These are phyloP conservation scores for Hetaerina titia DNA, from an alignment of 2,888 invertebrate genomes.

Conservation along the genomic window DNA sequence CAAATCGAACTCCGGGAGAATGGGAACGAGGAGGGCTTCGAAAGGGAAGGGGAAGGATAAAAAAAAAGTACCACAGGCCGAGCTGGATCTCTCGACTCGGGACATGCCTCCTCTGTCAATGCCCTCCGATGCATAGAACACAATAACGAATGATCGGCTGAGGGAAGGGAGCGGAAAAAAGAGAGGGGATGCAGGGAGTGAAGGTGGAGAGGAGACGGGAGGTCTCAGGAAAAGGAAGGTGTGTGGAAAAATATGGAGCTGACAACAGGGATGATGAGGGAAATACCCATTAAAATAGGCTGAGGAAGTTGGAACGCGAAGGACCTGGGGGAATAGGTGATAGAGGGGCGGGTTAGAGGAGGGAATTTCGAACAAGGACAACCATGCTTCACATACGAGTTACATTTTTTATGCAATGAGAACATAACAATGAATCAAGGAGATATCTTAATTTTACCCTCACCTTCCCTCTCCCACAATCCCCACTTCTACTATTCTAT, in stretches of 20 bases:
- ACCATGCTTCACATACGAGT: not conserved
- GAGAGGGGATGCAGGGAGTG: not conserved
- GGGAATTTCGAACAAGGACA: not conserved
- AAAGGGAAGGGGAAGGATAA: not conserved
- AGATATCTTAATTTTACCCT: too few relatives aligned
- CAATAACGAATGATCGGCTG: slow-evolving; percentile 38
- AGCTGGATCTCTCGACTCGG: not conserved
- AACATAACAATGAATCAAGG: not conserved
- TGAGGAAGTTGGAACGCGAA: not conserved
- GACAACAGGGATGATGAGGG: not conserved
- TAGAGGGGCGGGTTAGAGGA: not conserved
- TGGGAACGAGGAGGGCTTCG: not conserved
- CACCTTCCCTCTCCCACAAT: too few relatives aligned
- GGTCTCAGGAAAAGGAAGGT: not conserved
- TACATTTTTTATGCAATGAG: not conserved
- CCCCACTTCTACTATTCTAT: too few relatives aligned
- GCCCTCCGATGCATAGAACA: slow-evolving; percentile 37
- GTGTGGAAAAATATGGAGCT: not conserved
- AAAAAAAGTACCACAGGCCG: not conserved
- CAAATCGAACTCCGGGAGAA: slow-evolving; percentile 50
- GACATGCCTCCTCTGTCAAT: slow-evolving; percentile 24
- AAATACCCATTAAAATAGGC: not conserved
- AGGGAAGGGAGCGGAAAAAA: not conserved
- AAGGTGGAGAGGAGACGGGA: not conserved
- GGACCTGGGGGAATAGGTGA: not conserved